A percentile compares a stretch with the other conserved stretches of the same genome.
Evolutionary conservation across 2,113 vertebrate genomes (phyloP).

Genomic region (Holacanthus passer): DNA sequence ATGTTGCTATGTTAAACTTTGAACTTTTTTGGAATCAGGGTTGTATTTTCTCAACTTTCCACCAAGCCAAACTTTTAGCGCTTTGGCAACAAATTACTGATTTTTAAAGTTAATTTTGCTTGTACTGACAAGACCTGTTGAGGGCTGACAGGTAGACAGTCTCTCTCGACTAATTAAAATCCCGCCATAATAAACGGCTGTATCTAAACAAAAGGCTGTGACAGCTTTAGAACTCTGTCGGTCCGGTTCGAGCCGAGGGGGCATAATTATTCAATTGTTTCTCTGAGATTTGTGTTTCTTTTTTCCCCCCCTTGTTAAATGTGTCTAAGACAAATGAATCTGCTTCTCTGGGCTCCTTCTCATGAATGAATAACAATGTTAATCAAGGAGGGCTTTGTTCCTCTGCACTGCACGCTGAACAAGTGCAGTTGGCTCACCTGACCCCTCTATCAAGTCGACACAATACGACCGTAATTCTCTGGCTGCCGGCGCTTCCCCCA

Average conservation of each 20-base stretch:
- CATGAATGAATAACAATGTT: slow-evolving; percentile 76
- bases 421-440: slow-evolving; percentile 58
- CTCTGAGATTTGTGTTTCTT: slow-evolving; percentile 45
- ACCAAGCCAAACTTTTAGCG: not conserved
- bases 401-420: slow-evolving; percentile 42
- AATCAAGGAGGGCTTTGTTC: slow-evolving; percentile 67
- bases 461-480: slow-evolving; percentile 44
- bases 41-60: not conserved
- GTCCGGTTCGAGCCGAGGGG: slow-evolving; percentile 22
- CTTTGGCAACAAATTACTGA: not conserved
- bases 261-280: slow-evolving; percentile 65
- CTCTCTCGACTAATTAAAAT: slow-evolving; percentile 37
- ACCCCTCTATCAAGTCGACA: slow-evolving; percentile 55
- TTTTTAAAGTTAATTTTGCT: not conserved
- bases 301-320: slow-evolving; percentile 58
- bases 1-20: too few species aligned
- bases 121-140: not conserved
- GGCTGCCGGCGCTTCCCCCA: slow-evolving; percentile 15
- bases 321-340: slow-evolving; percentile 69
- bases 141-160: slow-evolving; percentile 28
- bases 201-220: slow-evolving; percentile 49
- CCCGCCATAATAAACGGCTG: slow-evolving; percentile 16
- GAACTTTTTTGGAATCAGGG: too few species aligned
- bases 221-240: slow-evolving; percentile 34
- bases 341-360: slow-evolving; percentile 57